phyloP scores from a whole-genome alignment of 2,888 invertebrate species.

The Psococerastis gibbosa region DNA sequence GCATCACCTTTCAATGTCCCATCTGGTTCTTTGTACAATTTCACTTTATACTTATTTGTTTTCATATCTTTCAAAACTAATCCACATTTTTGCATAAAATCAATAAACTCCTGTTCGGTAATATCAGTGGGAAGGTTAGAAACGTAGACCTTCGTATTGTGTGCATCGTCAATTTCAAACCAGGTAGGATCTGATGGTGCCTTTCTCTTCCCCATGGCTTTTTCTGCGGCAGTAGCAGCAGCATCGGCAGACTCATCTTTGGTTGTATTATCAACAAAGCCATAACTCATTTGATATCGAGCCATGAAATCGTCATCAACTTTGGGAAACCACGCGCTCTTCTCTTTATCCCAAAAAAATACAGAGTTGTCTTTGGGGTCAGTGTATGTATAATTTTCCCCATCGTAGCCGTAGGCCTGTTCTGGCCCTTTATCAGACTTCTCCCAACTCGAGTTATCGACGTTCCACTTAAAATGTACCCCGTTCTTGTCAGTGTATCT shows the following conservation, averaged over 20 bases:
- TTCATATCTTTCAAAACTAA: constrained; percentile 74
- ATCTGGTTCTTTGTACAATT: constrained; percentile 69
- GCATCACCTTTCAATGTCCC: constrained; percentile 87
- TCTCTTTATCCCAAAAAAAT: constrained; percentile 79
- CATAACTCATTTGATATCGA: constrained; percentile 87
- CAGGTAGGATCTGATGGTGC: constrained; percentile 41
- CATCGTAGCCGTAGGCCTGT: constrained; percentile 47
- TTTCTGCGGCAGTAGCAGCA: constrained; percentile 18
- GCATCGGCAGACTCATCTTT: constrained; percentile 18
- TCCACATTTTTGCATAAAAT: constrained; percentile 92
- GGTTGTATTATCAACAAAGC: constrained; percentile 46
- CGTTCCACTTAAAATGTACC: constrained; percentile 35
- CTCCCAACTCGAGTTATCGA: constrained; percentile 39
- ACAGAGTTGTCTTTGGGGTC: constrained; percentile 69
- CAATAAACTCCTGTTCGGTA: constrained; percentile 73
- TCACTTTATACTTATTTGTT: constrained; percentile 67
- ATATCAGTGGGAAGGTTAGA: constrained; percentile 75
- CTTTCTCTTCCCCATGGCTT: constrained; percentile 28
- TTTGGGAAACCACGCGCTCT: constrained; percentile 92
- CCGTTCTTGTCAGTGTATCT: constrained; percentile 20
- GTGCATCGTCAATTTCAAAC: constrained; percentile 78
- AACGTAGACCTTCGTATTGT: constrained; percentile 93
- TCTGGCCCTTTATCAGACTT: constrained; percentile 18
- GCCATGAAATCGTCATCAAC: constrained; percentile 94
- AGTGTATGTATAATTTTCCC: constrained; percentile 59